Percentiles rank a stretch among this genome's conserved stretches.
Conservation (phyloP, 2,113 vertebrate species). For the Brachirus orientalis region DNA sequence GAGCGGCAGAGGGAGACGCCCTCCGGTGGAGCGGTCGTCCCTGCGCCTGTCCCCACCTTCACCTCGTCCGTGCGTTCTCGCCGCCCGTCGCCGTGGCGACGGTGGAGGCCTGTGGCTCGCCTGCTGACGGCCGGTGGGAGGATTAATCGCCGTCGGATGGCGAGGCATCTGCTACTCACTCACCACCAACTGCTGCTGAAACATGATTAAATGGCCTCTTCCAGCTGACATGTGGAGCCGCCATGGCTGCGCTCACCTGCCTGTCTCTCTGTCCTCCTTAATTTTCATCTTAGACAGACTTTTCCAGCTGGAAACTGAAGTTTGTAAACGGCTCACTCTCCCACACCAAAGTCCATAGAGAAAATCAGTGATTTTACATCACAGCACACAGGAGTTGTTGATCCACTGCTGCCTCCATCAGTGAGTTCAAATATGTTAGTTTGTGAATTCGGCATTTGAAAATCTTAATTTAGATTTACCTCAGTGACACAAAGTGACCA, state of each 20-base stretch:
- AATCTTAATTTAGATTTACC: too few relatives aligned
- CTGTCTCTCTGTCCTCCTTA: conserved; percentile 11
- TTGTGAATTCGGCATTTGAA: too few relatives aligned
- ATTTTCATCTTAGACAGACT: background rate
- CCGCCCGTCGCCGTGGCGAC: conserved; percentile 33
- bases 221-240: conserved; percentile 56
- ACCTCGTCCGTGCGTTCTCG: conserved; percentile 57
- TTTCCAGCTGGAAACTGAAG: too few relatives aligned
- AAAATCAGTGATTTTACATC: too few relatives aligned
- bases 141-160: conserved; percentile 79
- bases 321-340: background rate
- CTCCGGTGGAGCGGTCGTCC: conserved; percentile 34
- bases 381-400: too few relatives aligned
- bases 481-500: too few relatives aligned
- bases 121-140: conserved; percentile 48
- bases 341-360: too few relatives aligned
- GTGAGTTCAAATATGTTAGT: too few relatives aligned
- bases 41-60: conserved; percentile 52
- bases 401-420: too few relatives aligned
- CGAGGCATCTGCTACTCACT: conserved; percentile 75
- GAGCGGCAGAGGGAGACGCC: conserved; percentile 32
- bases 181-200: conserved; percentile 74
- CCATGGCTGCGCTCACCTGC: conserved; percentile 1
- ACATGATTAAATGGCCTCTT: conserved; percentile 73
- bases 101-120: conserved; percentile 37